Evolutionary conservation across 1,140 invertebrate species (phyloP), one percentile per base, ranked within the genome.

Genomic region (Heliothis virescens): DNA sequence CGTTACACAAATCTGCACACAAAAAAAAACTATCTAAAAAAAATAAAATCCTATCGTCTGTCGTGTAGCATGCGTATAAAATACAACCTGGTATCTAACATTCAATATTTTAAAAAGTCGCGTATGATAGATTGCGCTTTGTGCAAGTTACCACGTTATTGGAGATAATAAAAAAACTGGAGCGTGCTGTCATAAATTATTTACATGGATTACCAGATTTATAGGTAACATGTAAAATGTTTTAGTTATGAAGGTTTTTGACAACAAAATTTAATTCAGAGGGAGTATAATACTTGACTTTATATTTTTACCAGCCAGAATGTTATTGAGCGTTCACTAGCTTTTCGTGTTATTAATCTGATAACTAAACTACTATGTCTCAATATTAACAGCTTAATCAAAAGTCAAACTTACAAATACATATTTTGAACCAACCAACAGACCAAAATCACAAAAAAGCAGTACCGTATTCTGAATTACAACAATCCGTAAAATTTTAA

Each of bases 71-170:
- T 50, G 55, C 10, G 29, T 21, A 57, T 72, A 74, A 74, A 74
- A 50, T 74, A 73, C n/a, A 73, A 21, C 55, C 16, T 18, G 72
- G 72, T 74, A 74, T 60, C 55, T 74, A 60, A 74, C 55, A 71
- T 71, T 79, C 52, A 79, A 79, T 79, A 71, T 79, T 79, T 79
- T 79, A 26, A 79, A 79, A 71, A 78, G 62, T 78, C 62, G 50
- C 50, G n/a, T 18, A 52, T 71, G 76, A 79, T 79, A 65, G 65
- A 79, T 79, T 71, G 76, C 53, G 76, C 57, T 74, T 74, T 74
- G 72, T 74, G 72, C 72, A 74, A 26, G 57, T 74, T 74, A 62
- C 72, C 72, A 18, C 26, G 72, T 74, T 62, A 74, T 74, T 26
- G 29, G 34, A 74, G 55, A 62, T 72, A 72, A 41, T 55, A 55